Conservation (phyloP, 2,113 vertebrate genomes). For the Podarcis muralis region DNA sequence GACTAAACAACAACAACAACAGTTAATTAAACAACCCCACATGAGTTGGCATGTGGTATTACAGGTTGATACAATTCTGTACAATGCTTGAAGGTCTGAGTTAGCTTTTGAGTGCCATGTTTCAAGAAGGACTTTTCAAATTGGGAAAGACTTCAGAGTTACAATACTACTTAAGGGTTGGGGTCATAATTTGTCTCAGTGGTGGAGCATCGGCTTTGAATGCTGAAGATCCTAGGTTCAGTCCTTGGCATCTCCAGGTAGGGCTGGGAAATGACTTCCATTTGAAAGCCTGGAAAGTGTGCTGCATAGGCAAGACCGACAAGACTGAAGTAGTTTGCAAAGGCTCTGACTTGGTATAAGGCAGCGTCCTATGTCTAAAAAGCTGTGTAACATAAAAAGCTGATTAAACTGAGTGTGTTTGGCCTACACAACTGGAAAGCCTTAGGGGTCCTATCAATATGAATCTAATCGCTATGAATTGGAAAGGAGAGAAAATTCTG, state of each 20-base stretch:
- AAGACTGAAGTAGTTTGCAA: no score
- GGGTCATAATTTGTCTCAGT: no score
- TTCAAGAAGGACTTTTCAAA: not conserved
- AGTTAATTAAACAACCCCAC: not conserved
- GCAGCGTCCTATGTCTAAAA: not conserved
- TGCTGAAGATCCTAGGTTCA: no score
- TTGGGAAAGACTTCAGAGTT: not conserved
- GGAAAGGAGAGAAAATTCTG: not conserved
- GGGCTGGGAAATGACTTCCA: no score
- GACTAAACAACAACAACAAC: no score
- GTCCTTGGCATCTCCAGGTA: no score
- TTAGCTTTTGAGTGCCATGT: not conserved
- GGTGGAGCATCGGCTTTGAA: no score
- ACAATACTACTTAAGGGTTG: not conserved
- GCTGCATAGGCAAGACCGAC: no score
- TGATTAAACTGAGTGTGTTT: not conserved
- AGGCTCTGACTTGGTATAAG: no score
- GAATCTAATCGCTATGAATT: not conserved
- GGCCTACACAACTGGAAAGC: not conserved
- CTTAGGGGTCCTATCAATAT: no score
- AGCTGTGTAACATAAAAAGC: not conserved
- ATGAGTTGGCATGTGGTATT: not conserved
- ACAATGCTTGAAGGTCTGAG: not conserved
- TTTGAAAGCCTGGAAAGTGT: no score
- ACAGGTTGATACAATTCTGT: not conserved